These are phyloP conservation scores for Myrmecophaga tridactyla DNA, from an alignment of 2,113 vertebrate species.

Conservation along the genomic window DNA sequence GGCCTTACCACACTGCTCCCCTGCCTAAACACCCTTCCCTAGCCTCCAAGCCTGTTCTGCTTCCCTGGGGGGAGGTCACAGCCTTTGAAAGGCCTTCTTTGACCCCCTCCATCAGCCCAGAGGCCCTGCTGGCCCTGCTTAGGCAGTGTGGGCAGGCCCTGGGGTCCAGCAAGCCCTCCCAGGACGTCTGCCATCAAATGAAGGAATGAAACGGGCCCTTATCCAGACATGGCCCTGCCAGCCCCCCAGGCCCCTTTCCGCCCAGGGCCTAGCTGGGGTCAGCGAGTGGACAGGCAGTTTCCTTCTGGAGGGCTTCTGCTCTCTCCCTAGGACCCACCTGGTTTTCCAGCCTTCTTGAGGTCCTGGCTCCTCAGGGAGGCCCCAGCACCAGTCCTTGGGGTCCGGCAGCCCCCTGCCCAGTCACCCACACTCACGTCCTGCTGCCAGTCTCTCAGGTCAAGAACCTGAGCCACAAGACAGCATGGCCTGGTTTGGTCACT, in stretches of 20 bases:
- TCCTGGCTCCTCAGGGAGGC: rapidly evolving
- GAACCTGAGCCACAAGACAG: no score
- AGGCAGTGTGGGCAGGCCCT: background rate
- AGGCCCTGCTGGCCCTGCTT: background rate
- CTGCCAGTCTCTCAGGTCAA: background rate
- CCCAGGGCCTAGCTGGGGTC: background rate
- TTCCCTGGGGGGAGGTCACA: background rate
- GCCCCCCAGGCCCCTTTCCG: rapidly evolving
- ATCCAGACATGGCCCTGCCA: rapidly evolving
- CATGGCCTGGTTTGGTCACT: background rate
- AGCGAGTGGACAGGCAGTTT: no score
- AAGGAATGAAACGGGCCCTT: background rate
- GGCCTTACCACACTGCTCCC: background rate
- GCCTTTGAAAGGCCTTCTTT: background rate
- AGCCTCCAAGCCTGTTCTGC: background rate
- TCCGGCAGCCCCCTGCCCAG: background rate
- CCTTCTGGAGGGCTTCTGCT: background rate
- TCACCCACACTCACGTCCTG: background rate
- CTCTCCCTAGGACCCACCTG: background rate
- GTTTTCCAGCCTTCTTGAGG: background rate
- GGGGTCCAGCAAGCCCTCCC: background rate
- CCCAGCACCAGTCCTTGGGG: background rate
- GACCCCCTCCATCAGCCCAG: background rate
- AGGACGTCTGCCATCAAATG: background rate
- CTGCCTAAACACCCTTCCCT: no score